Conservation (phyloP, 2,888 invertebrate genomes). For the Liposcelis brunnea region DNA sequence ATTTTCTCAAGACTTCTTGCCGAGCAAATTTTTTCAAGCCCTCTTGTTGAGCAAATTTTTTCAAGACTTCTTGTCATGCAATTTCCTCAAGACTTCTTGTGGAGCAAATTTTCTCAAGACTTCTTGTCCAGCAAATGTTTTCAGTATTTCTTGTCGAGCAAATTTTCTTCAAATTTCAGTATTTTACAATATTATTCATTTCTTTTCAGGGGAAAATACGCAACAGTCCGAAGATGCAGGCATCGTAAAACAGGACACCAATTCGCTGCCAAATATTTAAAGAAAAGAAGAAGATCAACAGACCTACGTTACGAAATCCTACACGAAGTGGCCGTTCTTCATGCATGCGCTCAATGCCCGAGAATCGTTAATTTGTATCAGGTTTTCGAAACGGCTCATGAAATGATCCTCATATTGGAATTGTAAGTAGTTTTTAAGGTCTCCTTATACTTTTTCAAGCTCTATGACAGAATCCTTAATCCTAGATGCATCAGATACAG, state of each 20-base stretch:
- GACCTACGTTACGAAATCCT: slow-evolving; percentile 34
- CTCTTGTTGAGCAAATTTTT: no score
- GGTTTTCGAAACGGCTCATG: slow-evolving; percentile 38
- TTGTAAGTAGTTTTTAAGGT: no score
- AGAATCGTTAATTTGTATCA: slow-evolving; percentile 38
- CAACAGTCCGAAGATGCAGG: slow-evolving; percentile 28
- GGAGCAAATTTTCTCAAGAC: no score
- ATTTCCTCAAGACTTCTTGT: no score
- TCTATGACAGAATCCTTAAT: no score
- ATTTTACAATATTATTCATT: no score
- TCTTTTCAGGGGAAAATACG: slow-evolving; percentile 31
- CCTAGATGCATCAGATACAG: no score
- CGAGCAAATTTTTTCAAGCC: no score
- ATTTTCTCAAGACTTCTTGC: no score
- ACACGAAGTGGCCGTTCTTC: slow-evolving; percentile 36
- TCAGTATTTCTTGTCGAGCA: not conserved
- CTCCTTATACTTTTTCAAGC: no score
- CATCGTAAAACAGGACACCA: slow-evolving; percentile 24
- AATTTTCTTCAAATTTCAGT: not conserved
- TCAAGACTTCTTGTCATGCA: no score
- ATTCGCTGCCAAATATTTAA: slow-evolving; percentile 30
- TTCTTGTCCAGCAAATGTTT: no score
- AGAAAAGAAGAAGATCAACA: slow-evolving; percentile 27
- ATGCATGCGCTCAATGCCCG: slow-evolving; percentile 33
- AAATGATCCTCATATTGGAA: slow-evolving; percentile 41